These are phyloP conservation scores for Macrophya annulata DNA, from an alignment of 2,888 invertebrate genomes.

Conservation along the genomic window DNA sequence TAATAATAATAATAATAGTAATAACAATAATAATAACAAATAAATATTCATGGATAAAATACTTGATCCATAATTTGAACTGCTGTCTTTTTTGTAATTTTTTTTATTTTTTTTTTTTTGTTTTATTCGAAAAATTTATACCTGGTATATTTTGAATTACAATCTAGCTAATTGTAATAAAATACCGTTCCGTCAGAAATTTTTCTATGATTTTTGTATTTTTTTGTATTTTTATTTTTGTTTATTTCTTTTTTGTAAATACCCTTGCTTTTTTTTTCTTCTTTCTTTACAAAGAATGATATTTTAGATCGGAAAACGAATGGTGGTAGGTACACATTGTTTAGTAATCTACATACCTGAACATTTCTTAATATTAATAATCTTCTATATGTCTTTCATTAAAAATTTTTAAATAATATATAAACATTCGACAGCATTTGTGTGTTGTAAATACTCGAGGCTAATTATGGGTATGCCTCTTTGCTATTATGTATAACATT, in stretches of 20 bases:
- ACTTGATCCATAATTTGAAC: constrained; percentile 38
- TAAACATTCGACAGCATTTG: constrained; percentile 38
- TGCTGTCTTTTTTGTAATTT: constrained; percentile 45
- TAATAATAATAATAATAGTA: constrained; percentile 45
- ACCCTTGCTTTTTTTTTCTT: constrained; percentile 10
- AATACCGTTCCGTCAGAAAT: constrained; percentile 42
- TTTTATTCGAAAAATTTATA: constrained; percentile 24
- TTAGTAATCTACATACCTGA: constrained; percentile 36
- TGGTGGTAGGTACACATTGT: constrained; percentile 27
- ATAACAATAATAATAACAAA: constrained; percentile 27
- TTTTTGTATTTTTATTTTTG: constrained; percentile 24
- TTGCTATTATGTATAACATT: constrained; percentile 19
- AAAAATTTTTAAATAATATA: constrained; percentile 37
- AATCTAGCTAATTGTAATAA: constrained; percentile 55
- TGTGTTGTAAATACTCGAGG: not conserved
- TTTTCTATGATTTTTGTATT: not conserved
- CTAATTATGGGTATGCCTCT: not conserved
- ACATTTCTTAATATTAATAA: constrained; percentile 42
- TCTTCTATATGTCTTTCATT: constrained; percentile 7
- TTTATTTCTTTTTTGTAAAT: constrained; percentile 15
- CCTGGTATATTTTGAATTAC: constrained; percentile 51
- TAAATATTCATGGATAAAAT: constrained; percentile 41
- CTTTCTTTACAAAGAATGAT: constrained; percentile 34
- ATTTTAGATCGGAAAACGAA: constrained; percentile 49
- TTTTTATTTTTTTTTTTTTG: constrained; percentile 51